Conservation (phyloP, 2,888 invertebrate genomes). For the Caenorhabditis becei region DNA sequence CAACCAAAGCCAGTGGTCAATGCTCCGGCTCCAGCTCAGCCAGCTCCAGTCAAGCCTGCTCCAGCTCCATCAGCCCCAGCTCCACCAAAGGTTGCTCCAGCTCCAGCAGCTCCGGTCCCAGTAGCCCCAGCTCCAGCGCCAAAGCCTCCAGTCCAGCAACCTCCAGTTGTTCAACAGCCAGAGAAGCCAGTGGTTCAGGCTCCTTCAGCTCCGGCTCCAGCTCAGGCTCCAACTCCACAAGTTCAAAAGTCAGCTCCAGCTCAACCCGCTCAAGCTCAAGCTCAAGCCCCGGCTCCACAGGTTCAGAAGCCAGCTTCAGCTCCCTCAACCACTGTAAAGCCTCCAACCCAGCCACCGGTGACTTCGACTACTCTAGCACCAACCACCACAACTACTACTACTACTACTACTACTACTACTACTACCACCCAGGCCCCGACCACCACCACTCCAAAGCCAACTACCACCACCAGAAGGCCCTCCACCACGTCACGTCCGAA, state of each 20-base stretch:
- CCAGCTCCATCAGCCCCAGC: neutral
- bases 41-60: neutral
- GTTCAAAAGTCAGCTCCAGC: slow-evolving; percentile 4
- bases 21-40: slow-evolving; percentile 7
- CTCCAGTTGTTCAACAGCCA: no score
- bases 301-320: neutral
- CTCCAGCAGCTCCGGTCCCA: neutral
- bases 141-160: neutral
- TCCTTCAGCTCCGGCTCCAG: neutral
- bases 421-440: no score
- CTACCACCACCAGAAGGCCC: neutral
- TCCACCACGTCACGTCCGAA: no score
- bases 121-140: neutral
- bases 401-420: no score
- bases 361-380: no score
- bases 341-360: neutral
- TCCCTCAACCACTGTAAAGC: no score
- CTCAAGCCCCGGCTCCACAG: neutral
- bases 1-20: neutral
- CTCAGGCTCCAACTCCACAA: neutral
- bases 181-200: neutral
- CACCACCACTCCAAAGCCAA: neutral
- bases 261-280: neutral
- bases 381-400: no score
- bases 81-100: neutral